phyloP scores from a whole-genome alignment of 2,797 vertebrate genomes.

The Euthynnus affinis region DNA sequence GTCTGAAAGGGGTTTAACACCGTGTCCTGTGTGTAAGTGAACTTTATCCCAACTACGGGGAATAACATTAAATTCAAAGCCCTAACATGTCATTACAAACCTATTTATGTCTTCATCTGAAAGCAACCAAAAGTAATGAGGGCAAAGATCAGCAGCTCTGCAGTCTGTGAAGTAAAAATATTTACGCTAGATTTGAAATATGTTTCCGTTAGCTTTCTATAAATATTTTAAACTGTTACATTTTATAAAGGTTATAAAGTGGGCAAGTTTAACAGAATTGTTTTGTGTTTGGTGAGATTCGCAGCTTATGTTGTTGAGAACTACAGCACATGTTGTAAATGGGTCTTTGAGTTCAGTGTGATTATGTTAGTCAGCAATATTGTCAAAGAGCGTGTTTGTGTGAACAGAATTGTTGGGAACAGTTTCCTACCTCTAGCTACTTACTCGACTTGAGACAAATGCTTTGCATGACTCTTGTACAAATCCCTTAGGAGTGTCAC shows the following conservation, averaged over 20 bases:
- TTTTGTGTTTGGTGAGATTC: constrained; percentile 1
- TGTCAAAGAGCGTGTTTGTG: background rate
- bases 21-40: no score
- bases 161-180: background rate
- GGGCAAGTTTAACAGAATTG: background rate
- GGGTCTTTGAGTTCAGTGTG: constrained; percentile 18
- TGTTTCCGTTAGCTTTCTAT: background rate
- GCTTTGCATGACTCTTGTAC: constrained; percentile 42
- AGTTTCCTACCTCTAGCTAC: background rate
- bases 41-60: background rate
- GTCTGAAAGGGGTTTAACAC: background rate
- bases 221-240: background rate
- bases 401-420: background rate
- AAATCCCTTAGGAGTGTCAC: constrained; percentile 35
- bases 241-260: background rate
- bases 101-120: background rate
- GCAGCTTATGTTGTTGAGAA: background rate
- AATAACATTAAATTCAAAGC: background rate
- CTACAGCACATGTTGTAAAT: constrained; percentile 16
- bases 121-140: background rate
- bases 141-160: background rate
- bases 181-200: background rate
- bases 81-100: background rate
- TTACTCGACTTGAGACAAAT: background rate
- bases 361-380: background rate